Percentiles rank a stretch among this genome's conserved stretches.
phyloP scores from a whole-genome alignment of 2,888 invertebrate genomes.

The Caenorhabditis becei region DNA sequence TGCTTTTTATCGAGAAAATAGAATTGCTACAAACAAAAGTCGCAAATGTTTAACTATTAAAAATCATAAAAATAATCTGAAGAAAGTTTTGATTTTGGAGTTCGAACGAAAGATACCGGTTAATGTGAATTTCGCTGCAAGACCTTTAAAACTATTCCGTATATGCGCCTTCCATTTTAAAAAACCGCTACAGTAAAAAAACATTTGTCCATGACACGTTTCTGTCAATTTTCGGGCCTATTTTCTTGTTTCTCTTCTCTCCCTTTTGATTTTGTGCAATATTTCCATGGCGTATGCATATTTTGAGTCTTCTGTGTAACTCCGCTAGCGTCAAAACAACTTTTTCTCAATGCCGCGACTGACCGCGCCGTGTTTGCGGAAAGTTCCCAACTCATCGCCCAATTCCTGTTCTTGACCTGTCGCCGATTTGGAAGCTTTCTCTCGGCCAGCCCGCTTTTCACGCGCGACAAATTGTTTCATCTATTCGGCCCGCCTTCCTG shows the following conservation, averaged over 20 bases:
- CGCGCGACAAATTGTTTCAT: slow-evolving; percentile 48
- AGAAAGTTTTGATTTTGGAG: no score
- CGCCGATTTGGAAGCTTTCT: slow-evolving; percentile 43
- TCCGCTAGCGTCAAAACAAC: no score
- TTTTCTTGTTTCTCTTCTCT: no score
- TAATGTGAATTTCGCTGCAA: neutral
- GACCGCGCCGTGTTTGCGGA: slow-evolving; percentile 21
- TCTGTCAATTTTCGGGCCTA: no score
- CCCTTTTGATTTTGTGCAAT: no score
- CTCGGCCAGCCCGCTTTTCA: slow-evolving; percentile 25
- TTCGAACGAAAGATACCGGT: neutral
- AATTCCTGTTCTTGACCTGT: slow-evolving; percentile 36
- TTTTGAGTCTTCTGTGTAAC: neutral
- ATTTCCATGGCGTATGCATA: neutral
- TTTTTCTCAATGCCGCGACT: neutral
- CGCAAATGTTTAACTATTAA: no score
- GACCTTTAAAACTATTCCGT: neutral
- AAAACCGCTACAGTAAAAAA: no score
- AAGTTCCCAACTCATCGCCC: slow-evolving; percentile 7
- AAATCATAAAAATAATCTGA: no score
- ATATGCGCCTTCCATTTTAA: no score
- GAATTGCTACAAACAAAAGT: no score
- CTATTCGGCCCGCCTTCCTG: slow-evolving; percentile 34
- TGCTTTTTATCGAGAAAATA: no score
- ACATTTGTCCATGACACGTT: no score